Conservation (phyloP, 2,888 invertebrate species). For the Carterocephalus palaemon region DNA sequence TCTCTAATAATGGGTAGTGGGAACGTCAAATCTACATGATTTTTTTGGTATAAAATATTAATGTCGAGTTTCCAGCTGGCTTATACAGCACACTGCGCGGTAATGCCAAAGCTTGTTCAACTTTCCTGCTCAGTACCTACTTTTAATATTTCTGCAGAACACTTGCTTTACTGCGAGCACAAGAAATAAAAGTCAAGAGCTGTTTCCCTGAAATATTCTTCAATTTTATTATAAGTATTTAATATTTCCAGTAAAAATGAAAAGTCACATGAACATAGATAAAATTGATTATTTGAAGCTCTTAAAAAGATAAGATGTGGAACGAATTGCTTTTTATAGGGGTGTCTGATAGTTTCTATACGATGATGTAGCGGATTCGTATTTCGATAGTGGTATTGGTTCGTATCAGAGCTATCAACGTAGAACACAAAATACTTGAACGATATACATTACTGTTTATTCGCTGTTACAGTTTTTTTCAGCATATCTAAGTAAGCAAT, state of each 20-base stretch:
- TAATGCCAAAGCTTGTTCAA: conserved; percentile 9
- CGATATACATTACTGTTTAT: conserved; percentile 2
- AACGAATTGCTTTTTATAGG: conserved; percentile 25
- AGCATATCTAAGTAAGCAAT: not conserved
- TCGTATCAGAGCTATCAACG: not conserved
- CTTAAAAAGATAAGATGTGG: conserved; percentile 24
- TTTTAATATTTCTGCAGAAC: conserved; percentile 10
- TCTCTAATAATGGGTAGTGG: no score
- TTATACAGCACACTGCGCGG: conserved; percentile 2
- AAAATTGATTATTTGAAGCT: conserved; percentile 25
- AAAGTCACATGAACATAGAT: conserved; percentile 15
- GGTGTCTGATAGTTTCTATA: conserved; percentile 24
- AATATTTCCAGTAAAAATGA: conserved; percentile 6
- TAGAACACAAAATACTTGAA: not conserved
- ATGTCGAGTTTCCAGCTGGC: no score
- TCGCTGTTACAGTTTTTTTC: not conserved
- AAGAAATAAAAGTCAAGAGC: conserved; percentile 8
- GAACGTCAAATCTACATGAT: no score
- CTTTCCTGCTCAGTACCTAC: conserved; percentile 8
- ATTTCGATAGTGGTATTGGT: conserved; percentile 9
- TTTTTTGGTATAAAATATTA: no score
- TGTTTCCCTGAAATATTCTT: not conserved
- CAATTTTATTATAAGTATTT: conserved; percentile 16
- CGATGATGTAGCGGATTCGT: conserved; percentile 24
- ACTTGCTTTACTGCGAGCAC: conserved; percentile 3